Percentiles rank a stretch among this genome's conserved stretches.
Conservation (phyloP, 2,113 vertebrate genomes). For the Bagarius yarrelli region DNA sequence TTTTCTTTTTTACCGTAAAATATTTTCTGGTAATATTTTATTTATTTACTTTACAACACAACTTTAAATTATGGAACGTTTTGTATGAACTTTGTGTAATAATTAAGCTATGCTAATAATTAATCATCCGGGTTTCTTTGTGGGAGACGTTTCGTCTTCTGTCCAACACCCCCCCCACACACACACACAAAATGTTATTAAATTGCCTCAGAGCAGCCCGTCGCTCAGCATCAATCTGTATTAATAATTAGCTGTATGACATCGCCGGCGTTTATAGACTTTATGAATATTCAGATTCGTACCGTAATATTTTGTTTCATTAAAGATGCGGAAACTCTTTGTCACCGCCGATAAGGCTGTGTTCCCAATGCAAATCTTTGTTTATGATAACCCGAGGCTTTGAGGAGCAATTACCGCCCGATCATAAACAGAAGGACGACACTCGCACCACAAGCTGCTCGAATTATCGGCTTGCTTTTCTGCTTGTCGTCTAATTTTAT, state of each 20-base stretch:
- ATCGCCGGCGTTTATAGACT: neutral
- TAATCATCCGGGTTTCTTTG: neutral
- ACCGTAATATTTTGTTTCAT: neutral
- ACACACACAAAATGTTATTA: neutral
- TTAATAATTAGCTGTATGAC: neutral
- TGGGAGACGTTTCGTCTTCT: too few species aligned
- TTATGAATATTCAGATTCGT: constrained; percentile 36
- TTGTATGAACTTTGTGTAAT: neutral
- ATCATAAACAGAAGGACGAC: constrained; percentile 63
- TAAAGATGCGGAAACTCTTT: neutral
- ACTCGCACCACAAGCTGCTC: constrained; percentile 78
- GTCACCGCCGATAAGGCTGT: neutral
- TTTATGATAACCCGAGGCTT: constrained; percentile 45
- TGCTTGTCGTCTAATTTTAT: constrained; percentile 22
- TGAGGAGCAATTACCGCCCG: constrained; percentile 36
- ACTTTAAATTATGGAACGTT: too few species aligned
- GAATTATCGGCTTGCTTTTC: constrained; percentile 72
- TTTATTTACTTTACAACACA: too few species aligned
- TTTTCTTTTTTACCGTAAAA: too few species aligned
- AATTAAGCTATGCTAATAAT: neutral
- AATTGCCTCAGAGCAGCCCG: constrained; percentile 6
- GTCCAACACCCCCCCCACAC: neutral
- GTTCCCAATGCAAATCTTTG: constrained; percentile 20
- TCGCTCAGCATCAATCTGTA: neutral
- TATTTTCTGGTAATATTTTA: too few species aligned